These are phyloP conservation scores for Clarias pachynema DNA, from an alignment of 2,797 vertebrate species.

Conservation along the genomic window DNA sequence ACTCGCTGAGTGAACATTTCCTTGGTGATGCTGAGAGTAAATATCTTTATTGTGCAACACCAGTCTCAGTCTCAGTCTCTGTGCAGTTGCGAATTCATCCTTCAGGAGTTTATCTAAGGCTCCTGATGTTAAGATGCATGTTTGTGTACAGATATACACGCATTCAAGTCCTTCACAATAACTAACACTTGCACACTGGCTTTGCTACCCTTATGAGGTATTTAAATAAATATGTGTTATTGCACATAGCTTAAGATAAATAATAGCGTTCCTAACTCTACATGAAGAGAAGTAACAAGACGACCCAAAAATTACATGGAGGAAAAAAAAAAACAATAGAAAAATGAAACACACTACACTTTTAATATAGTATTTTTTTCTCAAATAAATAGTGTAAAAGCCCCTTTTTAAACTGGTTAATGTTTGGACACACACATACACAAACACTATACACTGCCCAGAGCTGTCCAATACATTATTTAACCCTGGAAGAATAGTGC, in stretches of 20 bases:
- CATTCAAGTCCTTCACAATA: neutral
- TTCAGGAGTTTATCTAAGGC: neutral
- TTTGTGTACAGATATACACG: neutral
- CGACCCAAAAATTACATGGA: too few relatives aligned
- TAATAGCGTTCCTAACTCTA: neutral
- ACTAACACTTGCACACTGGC: neutral
- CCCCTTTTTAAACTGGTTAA: neutral
- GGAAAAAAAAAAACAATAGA: neutral
- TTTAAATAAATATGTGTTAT: constrained; percentile 2
- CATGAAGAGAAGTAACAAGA: neutral
- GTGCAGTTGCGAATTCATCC: neutral
- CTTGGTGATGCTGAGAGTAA: neutral
- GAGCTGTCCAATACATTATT: too few relatives aligned
- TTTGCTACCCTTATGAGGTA: constrained; percentile 23
- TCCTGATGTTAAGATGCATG: neutral
- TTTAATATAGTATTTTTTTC: neutral
- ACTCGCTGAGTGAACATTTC: neutral
- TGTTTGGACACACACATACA: neutral
- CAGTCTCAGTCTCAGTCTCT: neutral
- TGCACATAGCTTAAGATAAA: neutral
- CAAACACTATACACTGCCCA: too few relatives aligned
- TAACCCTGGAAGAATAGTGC: too few relatives aligned
- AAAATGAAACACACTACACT: too few relatives aligned
- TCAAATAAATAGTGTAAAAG: neutral
- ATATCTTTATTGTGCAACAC: neutral